Conservation (phyloP, 2,113 vertebrate species). For the Gambusia holbrooki region DNA sequence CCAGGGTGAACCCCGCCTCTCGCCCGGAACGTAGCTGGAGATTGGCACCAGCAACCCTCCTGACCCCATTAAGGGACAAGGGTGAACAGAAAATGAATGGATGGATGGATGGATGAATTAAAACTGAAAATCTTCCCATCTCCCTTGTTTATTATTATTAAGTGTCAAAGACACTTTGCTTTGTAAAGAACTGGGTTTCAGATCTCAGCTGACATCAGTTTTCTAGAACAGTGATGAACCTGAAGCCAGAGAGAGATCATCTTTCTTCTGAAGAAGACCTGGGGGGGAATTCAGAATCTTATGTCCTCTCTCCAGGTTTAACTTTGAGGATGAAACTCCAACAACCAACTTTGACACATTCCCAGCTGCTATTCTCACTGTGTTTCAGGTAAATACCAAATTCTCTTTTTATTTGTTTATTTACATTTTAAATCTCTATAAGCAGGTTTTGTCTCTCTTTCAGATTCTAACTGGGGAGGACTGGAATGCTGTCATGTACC, state of each 20-base stretch:
- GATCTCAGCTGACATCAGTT: too few relatives aligned
- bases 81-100: too few relatives aligned
- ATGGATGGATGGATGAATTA: too few relatives aligned
- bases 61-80: too few relatives aligned
- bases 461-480: constrained; percentile 96
- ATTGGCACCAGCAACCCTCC: too few relatives aligned
- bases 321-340: constrained; percentile 93
- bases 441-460: constrained; percentile 15
- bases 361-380: constrained; percentile 95
- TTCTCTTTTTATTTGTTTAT: neutral
- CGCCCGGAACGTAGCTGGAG: too few relatives aligned
- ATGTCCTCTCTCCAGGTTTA: constrained; percentile 84
- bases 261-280: neutral
- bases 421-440: neutral
- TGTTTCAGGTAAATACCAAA: constrained; percentile 90
- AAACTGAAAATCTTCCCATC: too few relatives aligned
- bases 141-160: too few relatives aligned
- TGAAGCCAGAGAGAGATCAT: neutral
- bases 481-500: constrained; percentile 98
- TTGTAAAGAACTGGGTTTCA: too few relatives aligned
- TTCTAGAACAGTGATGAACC: too few relatives aligned
- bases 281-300: constrained; percentile 1
- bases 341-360: constrained; percentile 98
- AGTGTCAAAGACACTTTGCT: too few relatives aligned
- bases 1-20: too few relatives aligned